Base-by-base conservation (phyloP, 2,113 vertebrate species). In the Petrocephalus microphthalmus region DNA sequence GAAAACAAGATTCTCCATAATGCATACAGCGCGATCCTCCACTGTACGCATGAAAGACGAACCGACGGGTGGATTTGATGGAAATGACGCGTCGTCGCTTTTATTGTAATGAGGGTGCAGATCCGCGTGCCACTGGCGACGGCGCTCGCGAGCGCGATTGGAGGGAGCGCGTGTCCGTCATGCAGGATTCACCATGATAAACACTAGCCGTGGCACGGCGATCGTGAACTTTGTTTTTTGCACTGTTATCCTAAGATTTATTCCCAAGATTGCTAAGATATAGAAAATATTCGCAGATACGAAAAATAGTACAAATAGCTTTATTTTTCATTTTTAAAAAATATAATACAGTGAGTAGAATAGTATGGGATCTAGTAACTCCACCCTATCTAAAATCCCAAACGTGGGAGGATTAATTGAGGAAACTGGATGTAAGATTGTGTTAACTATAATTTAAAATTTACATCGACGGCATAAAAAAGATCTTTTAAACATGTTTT, bases 371-470 rank as follows among this genome's bases (percentile, higher is more conserved):
- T 93, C 89, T 89, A 90, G 49, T 42, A 90, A 67, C 89, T 94
- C 93, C 86, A 85, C 88, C 84, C n/a, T 93, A 4, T 37, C 89
- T 19, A 29, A 83, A 53, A 78, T 94, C 78, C 94, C 93, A 0
- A 22, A 93, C n/a, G 91, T 85, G 0, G 87, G 91, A 57, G 47
- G 93, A 85, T 91, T 95, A 67, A 90, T 94, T 86, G 25, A 90
- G 84, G 93, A 95, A 88, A 94, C 94, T 0, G 94, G 94, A 2
- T 94, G 95, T 95, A 90, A 94, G 94, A 93, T 20, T 6, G 8
- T 42, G 2, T 56, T 22, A 85, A 85, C 51, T 54, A 33, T 51
- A n/a, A 53, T 1, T 53, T 85, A 3, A 52, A 11, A 53, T 11
- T 25, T 25, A 85, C 11, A 47, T 54, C 5, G 51, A 22, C 81